Evolutionary conservation across 2,888 invertebrate species (phyloP), one percentile per base, ranked within the genome.

Genomic region (Octodonta nipae): DNA sequence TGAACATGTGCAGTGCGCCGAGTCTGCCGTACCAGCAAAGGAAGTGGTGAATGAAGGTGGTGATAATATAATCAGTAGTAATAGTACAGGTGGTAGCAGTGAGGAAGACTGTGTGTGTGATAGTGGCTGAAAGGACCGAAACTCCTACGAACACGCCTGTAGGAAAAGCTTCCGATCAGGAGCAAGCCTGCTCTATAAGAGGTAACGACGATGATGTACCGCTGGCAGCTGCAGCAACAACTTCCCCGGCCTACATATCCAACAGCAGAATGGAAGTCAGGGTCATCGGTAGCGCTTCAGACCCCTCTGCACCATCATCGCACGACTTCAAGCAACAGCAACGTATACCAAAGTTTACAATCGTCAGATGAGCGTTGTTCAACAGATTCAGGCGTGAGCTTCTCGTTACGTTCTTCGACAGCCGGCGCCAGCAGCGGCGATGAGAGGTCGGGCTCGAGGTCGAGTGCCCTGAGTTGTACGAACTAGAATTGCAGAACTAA

Each of bases 371-470:
- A 61, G 49, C 59, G 63, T 20, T 28, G 28, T 15, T 11, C 14
- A 38, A 58, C 58, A 41, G 63, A 63, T 49, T 63, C 63, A 44
- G 63, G 80, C 65, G 75, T 81, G 68, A 79, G 80, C 64, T 79
- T 80, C 63, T 79, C 79, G 35, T 66, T 79, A 55, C 71, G 79
- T 51, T 77, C 77, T 54, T 26, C 26, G 26, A n/a, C n/a, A n/a
- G n/a, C n/a, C n/a, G 71, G 75, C 49, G 16, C 31, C 12, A 34
- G 34, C 32, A 70, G 70, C 52, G 71, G 73, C 55, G 80, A 80
- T 70, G 80, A 80, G 64, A 73, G 80, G 50, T 77, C 77, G 62
- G 80, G 79, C 56, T 78, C 78, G 60, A 71, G 79, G 41, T 71
- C 70, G 61, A 78, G 78, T 63, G 79, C 79, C 60, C 69, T 80